These are phyloP conservation scores for Pseudomugil gertrudae DNA, from an alignment of 2,797 vertebrate species.

Conservation along the genomic window DNA sequence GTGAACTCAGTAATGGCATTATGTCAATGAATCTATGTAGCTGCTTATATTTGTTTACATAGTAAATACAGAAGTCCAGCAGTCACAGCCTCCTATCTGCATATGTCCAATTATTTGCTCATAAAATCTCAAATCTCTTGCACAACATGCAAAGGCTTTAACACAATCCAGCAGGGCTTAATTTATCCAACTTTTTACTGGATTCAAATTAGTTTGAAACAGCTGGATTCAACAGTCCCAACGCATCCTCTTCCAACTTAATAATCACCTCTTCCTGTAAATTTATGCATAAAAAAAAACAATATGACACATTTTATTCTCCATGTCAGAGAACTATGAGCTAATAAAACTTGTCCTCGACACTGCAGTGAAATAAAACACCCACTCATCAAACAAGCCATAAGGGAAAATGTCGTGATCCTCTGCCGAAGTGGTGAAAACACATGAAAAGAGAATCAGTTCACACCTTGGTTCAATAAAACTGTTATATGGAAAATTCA, in stretches of 20 bases:
- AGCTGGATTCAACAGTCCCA: neutral
- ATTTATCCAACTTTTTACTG: neutral
- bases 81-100: neutral
- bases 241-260: neutral
- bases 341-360: constrained; percentile 44
- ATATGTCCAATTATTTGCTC: neutral
- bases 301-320: constrained; percentile 27
- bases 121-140: neutral
- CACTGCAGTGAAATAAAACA: constrained; percentile 45
- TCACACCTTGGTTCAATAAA: constrained; percentile 10
- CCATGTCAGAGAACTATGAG: constrained; percentile 16
- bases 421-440: constrained; percentile 19
- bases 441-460: constrained; percentile 15
- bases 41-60: neutral
- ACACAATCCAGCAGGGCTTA: neutral
- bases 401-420: constrained; percentile 13
- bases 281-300: constrained; percentile 9
- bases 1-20: neutral
- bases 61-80: neutral
- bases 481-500: neutral
- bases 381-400: constrained; percentile 50
- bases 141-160: neutral
- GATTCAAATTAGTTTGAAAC: neutral
- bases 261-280: neutral
- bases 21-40: neutral